Evolutionary conservation across 2,113 vertebrate genomes (phyloP).

Genomic region (Acanthisitta chloris): DNA sequence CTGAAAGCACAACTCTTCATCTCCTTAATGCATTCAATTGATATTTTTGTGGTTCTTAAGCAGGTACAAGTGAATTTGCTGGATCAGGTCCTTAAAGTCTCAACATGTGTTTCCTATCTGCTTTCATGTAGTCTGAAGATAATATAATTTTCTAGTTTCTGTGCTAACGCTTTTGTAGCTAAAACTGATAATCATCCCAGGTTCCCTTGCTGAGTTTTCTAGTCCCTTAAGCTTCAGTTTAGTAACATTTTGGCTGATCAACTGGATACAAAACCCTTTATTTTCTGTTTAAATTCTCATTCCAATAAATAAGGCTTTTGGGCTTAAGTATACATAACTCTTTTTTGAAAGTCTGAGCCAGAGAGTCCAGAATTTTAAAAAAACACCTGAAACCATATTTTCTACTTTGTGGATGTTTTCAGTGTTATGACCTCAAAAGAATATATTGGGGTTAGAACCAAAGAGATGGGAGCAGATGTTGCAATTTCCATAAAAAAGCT

Average conservation of each 20-base stretch:
- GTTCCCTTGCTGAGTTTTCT: conserved; percentile 2
- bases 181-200: conserved; percentile 9
- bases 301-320: conserved; percentile 56
- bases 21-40: neutral
- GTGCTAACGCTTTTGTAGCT: neutral
- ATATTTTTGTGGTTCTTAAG: neutral
- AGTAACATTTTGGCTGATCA: conserved; percentile 59
- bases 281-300: conserved; percentile 53
- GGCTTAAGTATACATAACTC: conserved; percentile 19
- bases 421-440: conserved; percentile 12
- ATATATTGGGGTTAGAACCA: neutral
- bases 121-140: neutral
- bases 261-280: neutral
- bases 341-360: conserved; percentile 22
- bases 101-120: conserved; percentile 1
- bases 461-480: neutral
- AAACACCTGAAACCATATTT: neutral
- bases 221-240: conserved; percentile 33
- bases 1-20: neutral
- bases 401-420: neutral
- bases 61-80: neutral
- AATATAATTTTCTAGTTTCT: conserved; percentile 16
- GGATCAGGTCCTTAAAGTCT: neutral
- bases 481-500: neutral
- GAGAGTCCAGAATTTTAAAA: neutral